Conservation (phyloP, 1,140 invertebrate species). For the Euschistus heros region DNA sequence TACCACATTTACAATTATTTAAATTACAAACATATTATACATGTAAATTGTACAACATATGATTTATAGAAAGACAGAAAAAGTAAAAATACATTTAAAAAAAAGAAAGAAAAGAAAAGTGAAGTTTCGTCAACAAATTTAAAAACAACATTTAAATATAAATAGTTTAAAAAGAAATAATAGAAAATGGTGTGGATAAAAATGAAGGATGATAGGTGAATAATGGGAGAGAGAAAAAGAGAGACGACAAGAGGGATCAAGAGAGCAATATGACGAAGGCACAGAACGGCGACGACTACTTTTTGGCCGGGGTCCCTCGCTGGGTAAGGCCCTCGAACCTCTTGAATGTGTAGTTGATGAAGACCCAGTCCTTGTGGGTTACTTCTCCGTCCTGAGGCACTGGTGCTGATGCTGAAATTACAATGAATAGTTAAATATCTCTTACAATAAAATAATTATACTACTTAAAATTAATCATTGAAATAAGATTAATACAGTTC, state of each 20-base stretch:
- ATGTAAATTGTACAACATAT: constrained; percentile 2
- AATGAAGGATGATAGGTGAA: not conserved
- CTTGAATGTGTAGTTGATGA: constrained; percentile 99
- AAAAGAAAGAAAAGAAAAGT: not conserved
- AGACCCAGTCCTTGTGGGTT: constrained; percentile 95
- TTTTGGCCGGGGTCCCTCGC: constrained; percentile 65
- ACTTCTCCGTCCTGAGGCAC: constrained; percentile 71
- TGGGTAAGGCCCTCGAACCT: constrained; percentile 93
- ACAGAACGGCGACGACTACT: constrained; percentile 39
- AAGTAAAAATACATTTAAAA: not conserved
- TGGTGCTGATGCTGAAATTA: constrained; percentile 62
- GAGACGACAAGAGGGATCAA: not conserved
- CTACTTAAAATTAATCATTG: no score
- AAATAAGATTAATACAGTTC: no score
- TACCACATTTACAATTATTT: constrained; percentile 12
- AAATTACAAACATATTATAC: constrained; percentile 15
- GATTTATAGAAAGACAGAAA: not conserved
- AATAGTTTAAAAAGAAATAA: not conserved
- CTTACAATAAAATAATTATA: no score
- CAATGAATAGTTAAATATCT: no score
- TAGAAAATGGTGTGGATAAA: not conserved
- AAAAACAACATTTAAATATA: constrained; percentile 11
- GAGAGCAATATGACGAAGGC: not conserved
- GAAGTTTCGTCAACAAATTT: constrained; percentile 6
- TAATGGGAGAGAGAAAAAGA: not conserved